phyloP scores from a whole-genome alignment of 2,113 vertebrate genomes.

The Gobiocypris rarus region DNA sequence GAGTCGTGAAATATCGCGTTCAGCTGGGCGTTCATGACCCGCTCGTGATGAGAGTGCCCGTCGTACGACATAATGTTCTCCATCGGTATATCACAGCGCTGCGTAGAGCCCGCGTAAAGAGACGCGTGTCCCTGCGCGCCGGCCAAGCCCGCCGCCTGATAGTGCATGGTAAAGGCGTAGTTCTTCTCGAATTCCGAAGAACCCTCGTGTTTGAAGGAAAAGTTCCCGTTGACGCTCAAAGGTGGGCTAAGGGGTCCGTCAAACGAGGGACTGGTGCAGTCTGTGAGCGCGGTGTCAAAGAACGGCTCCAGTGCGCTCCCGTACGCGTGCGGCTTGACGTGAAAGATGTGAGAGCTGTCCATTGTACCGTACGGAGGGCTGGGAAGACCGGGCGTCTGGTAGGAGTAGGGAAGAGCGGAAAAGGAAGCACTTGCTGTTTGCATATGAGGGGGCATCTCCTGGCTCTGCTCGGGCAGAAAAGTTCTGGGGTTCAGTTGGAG shows the following conservation, averaged over 20 bases:
- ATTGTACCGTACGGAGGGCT: conserved; percentile 96
- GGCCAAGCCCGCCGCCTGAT: conserved; percentile 80
- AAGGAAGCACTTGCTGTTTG: conserved; percentile 80
- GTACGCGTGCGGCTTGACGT: conserved; percentile 85
- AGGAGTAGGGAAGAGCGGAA: conserved; percentile 84
- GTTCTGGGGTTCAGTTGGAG: conserved; percentile 96
- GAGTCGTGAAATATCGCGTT: conserved; percentile 98
- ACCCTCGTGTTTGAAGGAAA: conserved; percentile 95
- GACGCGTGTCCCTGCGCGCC: conserved; percentile 77
- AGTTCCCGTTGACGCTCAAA: conserved; percentile 97
- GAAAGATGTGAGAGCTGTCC: conserved; percentile 97
- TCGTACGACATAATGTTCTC: conserved; percentile 92
- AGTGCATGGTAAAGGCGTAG: conserved; percentile 94
- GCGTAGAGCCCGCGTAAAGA: conserved; percentile 81
- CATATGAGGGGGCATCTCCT: conserved; percentile 85
- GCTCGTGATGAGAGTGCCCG: conserved; percentile 91
- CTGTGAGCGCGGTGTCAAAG: conserved; percentile 88
- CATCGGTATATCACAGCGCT: conserved; percentile 87
- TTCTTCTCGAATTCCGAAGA: conserved; percentile 89
- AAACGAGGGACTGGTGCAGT: conserved; percentile 87
- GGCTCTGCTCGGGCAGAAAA: conserved; percentile 93
- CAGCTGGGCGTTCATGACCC: conserved; percentile 93
- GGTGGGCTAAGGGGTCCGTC: conserved; percentile 96
- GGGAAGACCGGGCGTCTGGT: conserved; percentile 92
- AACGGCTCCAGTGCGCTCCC: conserved; percentile 87